Conservation (phyloP, 2,888 invertebrate genomes). For the Parnassius apollo region DNA sequence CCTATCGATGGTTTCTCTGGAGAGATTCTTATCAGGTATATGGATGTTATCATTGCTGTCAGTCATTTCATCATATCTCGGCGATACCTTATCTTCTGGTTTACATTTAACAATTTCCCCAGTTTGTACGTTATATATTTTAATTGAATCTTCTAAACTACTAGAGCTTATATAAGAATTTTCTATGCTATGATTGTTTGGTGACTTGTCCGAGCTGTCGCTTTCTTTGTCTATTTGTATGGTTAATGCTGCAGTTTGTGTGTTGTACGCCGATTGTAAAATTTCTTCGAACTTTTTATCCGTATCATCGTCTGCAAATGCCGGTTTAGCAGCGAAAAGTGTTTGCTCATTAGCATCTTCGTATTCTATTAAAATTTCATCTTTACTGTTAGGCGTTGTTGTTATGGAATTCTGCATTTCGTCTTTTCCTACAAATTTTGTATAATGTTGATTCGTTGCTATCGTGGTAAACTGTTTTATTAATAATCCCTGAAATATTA, state of each 20-base stretch:
- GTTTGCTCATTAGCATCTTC: slow-evolving; percentile 58
- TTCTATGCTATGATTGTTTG: slow-evolving; percentile 52
- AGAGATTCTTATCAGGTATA: slow-evolving; percentile 63
- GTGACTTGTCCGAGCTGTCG: slow-evolving; percentile 56
- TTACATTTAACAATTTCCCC: slow-evolving; percentile 75
- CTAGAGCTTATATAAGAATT: slow-evolving; percentile 68
- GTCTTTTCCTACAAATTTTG: slow-evolving; percentile 55
- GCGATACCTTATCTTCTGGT: slow-evolving; percentile 72
- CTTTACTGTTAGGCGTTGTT: slow-evolving; percentile 53
- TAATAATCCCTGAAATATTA: slow-evolving; percentile 71
- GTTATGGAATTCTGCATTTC: slow-evolving; percentile 53
- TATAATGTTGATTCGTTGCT: slow-evolving; percentile 68
- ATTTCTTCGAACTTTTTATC: slow-evolving; percentile 70
- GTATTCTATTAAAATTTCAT: slow-evolving; percentile 67
- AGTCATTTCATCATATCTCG: slow-evolving; percentile 53
- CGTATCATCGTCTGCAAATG: slow-evolving; percentile 59
- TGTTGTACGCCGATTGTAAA: slow-evolving; percentile 55
- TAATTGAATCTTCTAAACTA: slow-evolving; percentile 75
- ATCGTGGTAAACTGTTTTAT: slow-evolving; percentile 73
- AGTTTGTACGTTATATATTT: slow-evolving; percentile 77
- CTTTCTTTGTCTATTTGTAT: slow-evolving; percentile 41
- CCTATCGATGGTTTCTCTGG: slow-evolving; percentile 50
- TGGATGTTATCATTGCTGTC: slow-evolving; percentile 68
- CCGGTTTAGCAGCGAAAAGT: slow-evolving; percentile 62
- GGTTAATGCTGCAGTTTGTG: slow-evolving; percentile 31